Evolutionary conservation across 2,888 invertebrate species (phyloP).

Genomic region (Tachystola acroxantha): DNA sequence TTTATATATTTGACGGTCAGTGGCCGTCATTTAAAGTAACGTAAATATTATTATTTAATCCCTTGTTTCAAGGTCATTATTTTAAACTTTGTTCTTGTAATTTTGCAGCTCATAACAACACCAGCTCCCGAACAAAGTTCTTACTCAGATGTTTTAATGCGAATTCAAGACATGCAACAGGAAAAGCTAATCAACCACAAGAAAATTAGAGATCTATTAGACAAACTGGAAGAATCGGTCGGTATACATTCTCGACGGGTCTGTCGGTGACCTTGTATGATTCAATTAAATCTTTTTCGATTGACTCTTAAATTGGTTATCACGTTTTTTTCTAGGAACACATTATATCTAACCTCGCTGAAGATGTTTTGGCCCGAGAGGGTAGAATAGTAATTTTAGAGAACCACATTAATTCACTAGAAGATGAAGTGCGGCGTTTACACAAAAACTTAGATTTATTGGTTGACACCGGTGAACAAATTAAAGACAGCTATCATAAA

Average conservation of each 20-base stretch:
- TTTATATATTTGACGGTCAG: too few relatives aligned
- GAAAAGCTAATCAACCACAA: constrained; percentile 43
- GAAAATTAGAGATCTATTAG: constrained; percentile 42
- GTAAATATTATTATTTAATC: too few relatives aligned
- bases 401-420: constrained; percentile 58
- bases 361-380: constrained; percentile 46
- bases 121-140: constrained; percentile 17
- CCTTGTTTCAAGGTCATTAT: too few relatives aligned
- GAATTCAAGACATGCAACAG: constrained; percentile 47
- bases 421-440: constrained; percentile 51
- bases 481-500: constrained; percentile 40
- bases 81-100: too few relatives aligned
- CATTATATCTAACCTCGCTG: constrained; percentile 36
- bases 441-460: constrained; percentile 40
- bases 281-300: too few relatives aligned
- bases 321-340: constrained; percentile 52
- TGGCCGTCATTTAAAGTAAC: too few relatives aligned
- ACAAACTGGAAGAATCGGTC: constrained; percentile 57
- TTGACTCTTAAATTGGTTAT: too few relatives aligned
- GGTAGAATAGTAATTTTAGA: constrained; percentile 53
- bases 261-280: too few relatives aligned
- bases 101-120: constrained; percentile 28
- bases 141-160: constrained; percentile 32
- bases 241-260: too few relatives aligned
- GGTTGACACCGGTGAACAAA: constrained; percentile 48